Evolutionary conservation across 2,797 vertebrate genomes (phyloP), one percentile per base, ranked within the genome.

Genomic region (Onychomys torridus): DNA sequence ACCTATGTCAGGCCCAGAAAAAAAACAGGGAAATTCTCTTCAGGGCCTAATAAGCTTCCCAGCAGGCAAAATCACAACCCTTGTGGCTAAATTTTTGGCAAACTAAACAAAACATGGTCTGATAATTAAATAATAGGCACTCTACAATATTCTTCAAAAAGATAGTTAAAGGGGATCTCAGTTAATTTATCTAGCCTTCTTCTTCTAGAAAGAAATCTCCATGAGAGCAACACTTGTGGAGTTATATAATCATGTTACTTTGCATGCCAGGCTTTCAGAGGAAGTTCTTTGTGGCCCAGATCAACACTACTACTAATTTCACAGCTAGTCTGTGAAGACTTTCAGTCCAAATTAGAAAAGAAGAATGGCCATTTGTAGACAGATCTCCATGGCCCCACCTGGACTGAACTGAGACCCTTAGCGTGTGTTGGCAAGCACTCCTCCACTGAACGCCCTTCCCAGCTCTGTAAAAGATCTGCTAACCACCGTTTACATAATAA

Each of bases 401-500:
- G 40, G 71, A 46, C 11, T 21, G 69, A 65, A 57, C 46, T 0
- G 10, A 55, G 57, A 29, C 21, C 87, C 32, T 67, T 29, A 57
- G 43, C 57, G 2, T 46, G 14, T 23, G 4, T n/a, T 19, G n/a
- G 61, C 71, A 77, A 57, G 69, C 23, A 29, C n/a, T 43, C 4
- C 34, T 14, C 29, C 21, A 29, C 21, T 29, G 6, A 89, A 49
- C 37, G 63, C 27, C 14, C 34, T 63, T 27, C 21, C 78, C n/a
- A 89, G 78, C 46, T 6, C n/a, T 67, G 57, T 46, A 23, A 43
- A 65, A 55, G 37, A 87, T 76, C 88, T 91, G 65, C 71, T 67
- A 63, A 63, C 63, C 52, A 90, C 87, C 95, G 67, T 83, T 93
- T 90, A 79, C 23, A 49, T 32, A 95, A 61, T 89, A 52, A 90